Evolutionary conservation across 1,140 invertebrate species (phyloP).

Genomic region (Berghia stephanieae): DNA sequence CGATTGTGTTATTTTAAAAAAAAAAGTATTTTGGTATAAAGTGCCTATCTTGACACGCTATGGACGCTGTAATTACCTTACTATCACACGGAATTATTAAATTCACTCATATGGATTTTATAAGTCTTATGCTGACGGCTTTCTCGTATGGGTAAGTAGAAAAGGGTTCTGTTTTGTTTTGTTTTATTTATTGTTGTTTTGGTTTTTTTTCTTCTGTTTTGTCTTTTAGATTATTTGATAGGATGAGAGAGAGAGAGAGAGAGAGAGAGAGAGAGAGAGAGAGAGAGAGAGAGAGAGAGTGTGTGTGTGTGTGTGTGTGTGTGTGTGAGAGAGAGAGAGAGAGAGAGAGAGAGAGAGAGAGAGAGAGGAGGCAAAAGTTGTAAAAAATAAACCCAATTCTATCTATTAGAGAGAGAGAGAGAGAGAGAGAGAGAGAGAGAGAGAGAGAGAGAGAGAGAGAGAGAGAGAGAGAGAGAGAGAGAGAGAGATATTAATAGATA

Average conservation of each 20-base stretch:
- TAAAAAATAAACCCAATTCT: not conserved
- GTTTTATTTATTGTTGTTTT: too few species aligned
- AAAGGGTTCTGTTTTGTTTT: too few species aligned
- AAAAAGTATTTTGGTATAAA: too few species aligned
- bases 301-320: not conserved
- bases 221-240: not conserved
- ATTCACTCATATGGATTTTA: not conserved
- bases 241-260: not conserved
- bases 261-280: slow-evolving; percentile 25
- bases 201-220: too few species aligned
- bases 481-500: not conserved
- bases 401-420: slow-evolving; percentile 24
- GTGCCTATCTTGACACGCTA: too few species aligned
- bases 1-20: too few species aligned
- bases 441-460: slow-evolving; percentile 8
- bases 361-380: slow-evolving; percentile 11
- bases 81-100: not conserved
- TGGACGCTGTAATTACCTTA: not conserved
- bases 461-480: not conserved
- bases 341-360: slow-evolving; percentile 33
- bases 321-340: slow-evolving; percentile 29
- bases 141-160: not conserved
- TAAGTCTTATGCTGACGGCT: not conserved
- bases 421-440: slow-evolving; percentile 33
- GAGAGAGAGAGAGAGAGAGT: not conserved